Percentiles rank a stretch among this genome's conserved stretches.
Evolutionary conservation across 2,888 invertebrate genomes (phyloP).

Genomic region (Sicus ferrugineus): DNA sequence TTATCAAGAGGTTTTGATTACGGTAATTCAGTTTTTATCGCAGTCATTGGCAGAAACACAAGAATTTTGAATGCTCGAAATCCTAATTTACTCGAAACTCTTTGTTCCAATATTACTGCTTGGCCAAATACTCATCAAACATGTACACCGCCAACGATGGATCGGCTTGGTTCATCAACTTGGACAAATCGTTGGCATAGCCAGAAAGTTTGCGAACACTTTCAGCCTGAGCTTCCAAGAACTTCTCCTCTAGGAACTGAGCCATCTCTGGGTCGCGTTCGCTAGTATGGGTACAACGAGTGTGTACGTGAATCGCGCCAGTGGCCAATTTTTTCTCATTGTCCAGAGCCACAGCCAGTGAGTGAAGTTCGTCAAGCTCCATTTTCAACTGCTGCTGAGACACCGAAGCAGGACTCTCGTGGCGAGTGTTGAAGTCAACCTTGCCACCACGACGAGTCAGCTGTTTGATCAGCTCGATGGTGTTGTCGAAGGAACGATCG

Average conservation of each 20-base stretch:
- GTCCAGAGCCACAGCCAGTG: constrained; percentile 78
- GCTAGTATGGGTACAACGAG: constrained; percentile 67
- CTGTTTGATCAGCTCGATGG: constrained; percentile 79
- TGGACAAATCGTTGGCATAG: constrained; percentile 75
- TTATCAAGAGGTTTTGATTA: too few relatives aligned
- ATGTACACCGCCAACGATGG: constrained; percentile 74
- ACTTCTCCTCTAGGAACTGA: constrained; percentile 80
- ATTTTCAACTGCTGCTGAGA: constrained; percentile 42
- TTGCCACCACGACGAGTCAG: constrained; percentile 76
- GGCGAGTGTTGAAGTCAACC: constrained; percentile 67
- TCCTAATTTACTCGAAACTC: too few relatives aligned
- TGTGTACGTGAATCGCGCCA: constrained; percentile 74
- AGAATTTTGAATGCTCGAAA: too few relatives aligned
- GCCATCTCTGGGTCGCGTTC: constrained; percentile 77
- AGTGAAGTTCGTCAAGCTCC: constrained; percentile 70
- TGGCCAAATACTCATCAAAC: constrained; percentile 73
- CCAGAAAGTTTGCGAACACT: constrained; percentile 77
- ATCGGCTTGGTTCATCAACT: constrained; percentile 69
- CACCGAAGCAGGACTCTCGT: constrained; percentile 46
- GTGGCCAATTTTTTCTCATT: constrained; percentile 76
- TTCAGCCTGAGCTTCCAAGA: constrained; percentile 74
- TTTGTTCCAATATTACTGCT: constrained; percentile 50
- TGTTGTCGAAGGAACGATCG: constrained; percentile 77
- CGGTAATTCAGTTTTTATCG: too few relatives aligned
- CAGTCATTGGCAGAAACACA: too few relatives aligned